Percentiles rank a stretch among this genome's conserved stretches.
phyloP scores from a whole-genome alignment of 2,797 vertebrate species.

The Hemitrygon akajei region DNA sequence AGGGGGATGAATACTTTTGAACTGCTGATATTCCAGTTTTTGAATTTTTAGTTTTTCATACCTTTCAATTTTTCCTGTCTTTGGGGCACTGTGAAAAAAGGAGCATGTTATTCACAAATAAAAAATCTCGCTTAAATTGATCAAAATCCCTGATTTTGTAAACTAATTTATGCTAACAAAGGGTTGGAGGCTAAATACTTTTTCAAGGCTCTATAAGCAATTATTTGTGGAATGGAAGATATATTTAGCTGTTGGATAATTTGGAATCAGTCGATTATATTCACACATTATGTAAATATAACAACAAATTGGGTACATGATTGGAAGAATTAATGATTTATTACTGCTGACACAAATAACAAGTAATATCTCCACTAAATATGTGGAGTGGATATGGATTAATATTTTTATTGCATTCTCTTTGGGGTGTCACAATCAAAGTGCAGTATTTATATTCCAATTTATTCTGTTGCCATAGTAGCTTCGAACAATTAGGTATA shows the following conservation, averaged over 20 bases:
- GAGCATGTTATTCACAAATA: no score
- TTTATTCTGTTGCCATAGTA: not conserved
- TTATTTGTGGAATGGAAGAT: not conserved
- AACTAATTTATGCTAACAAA: no score
- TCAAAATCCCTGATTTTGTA: no score
- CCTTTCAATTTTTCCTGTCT: no score
- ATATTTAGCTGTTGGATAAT: not conserved
- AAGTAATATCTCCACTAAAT: not conserved
- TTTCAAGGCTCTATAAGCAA: not conserved
- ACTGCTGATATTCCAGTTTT: no score
- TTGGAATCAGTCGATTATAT: not conserved
- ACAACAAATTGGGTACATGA: not conserved
- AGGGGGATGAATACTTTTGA: no score
- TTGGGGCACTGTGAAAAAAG: no score
- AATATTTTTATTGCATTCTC: not conserved
- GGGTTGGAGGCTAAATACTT: no score
- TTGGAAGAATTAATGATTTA: not conserved
- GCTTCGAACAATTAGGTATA: not conserved
- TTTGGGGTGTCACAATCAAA: not conserved
- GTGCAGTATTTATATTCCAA: not conserved
- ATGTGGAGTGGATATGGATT: not conserved
- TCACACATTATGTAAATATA: not conserved
- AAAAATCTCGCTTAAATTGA: no score
- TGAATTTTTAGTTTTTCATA: no score
- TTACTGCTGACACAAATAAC: not conserved